Conservation (phyloP, 2,888 invertebrate species). For the Heliconius sara region DNA sequence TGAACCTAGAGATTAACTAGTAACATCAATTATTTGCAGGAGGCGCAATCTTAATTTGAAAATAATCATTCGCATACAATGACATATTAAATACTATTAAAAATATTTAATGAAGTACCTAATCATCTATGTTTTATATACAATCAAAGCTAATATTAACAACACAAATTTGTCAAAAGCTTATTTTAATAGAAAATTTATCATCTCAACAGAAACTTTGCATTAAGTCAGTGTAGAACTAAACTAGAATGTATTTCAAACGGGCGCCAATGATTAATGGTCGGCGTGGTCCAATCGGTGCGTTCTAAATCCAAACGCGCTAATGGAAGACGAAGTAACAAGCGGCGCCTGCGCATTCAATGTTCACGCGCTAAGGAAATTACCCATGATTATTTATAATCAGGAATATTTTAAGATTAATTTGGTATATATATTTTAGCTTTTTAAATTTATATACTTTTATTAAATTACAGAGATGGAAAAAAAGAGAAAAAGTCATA, state of each 20-base stretch:
- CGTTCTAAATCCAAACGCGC: conserved; percentile 79
- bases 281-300: conserved; percentile 64
- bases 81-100: neutral
- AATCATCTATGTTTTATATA: neutral
- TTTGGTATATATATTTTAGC: neutral
- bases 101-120: neutral
- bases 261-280: conserved; percentile 77
- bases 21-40: too few relatives aligned
- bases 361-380: conserved; percentile 57
- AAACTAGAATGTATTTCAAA: conserved; percentile 52
- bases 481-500: too few relatives aligned
- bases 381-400: conserved; percentile 34
- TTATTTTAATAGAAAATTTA: conserved; percentile 29
- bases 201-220: conserved; percentile 37
- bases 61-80: neutral
- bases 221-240: conserved; percentile 44
- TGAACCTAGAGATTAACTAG: too few relatives aligned
- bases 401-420: neutral
- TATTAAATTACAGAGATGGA: neutral
- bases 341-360: conserved; percentile 69
- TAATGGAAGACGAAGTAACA: conserved; percentile 77
- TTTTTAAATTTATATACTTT: neutral
- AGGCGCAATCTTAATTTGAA: too few relatives aligned
- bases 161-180: conserved; percentile 12
- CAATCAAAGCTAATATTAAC: conserved; percentile 2